A percentile compares a stretch with the other conserved stretches of the same genome.
Conservation (phyloP, 1,140 invertebrate species). For the Chironomus striatipennis region DNA sequence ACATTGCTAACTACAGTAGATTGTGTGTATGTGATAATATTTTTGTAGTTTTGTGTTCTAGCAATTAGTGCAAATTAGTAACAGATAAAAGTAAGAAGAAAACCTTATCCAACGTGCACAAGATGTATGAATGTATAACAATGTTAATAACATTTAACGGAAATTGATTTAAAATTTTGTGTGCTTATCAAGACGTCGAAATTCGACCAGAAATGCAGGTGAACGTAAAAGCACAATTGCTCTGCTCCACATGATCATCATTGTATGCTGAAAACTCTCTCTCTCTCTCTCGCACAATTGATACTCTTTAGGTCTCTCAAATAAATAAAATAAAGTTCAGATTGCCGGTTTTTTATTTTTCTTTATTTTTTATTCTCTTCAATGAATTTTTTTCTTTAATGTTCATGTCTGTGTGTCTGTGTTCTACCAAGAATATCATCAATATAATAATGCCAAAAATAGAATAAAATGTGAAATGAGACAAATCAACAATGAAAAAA, state of each 20-base stretch:
- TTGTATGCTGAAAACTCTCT: not conserved
- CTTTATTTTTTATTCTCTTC: not conserved
- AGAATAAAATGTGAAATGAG: too few relatives aligned
- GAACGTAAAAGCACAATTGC: not conserved
- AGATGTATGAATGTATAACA: too few relatives aligned
- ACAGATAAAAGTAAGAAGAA: not conserved
- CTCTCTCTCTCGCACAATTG: not conserved
- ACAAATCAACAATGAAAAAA: too few relatives aligned
- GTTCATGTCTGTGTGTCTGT: too few relatives aligned
- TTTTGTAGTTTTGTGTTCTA: not conserved
- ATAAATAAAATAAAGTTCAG: not conserved
- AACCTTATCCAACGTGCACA: too few relatives aligned
- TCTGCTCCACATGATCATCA: not conserved
- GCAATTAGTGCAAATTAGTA: not conserved
- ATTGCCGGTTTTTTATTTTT: constrained; percentile 24
- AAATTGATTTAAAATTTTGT: not conserved
- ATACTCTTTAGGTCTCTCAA: not conserved
- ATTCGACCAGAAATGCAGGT: not conserved
- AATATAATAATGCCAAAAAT: too few relatives aligned
- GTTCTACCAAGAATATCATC: too few relatives aligned
- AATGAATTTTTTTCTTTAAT: too few relatives aligned
- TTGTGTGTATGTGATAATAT: not conserved
- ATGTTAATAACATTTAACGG: not conserved
- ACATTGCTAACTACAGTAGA: not conserved
- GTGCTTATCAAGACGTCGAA: not conserved